Evolutionary conservation across 35 echinoderm and acorn worm genomes (phyloP).

Genomic region (Apostichopus japonicus): DNA sequence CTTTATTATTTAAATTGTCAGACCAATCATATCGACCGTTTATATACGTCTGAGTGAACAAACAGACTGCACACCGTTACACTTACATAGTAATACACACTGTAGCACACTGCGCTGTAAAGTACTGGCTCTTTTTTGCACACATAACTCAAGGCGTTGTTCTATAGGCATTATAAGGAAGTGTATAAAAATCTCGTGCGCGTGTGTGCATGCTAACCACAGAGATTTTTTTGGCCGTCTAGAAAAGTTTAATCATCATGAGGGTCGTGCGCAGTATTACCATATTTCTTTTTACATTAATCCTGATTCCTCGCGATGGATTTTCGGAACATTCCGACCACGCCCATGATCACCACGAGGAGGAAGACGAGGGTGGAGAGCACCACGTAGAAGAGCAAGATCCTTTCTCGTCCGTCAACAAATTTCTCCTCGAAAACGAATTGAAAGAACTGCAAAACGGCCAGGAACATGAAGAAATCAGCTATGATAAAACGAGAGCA

Average conservation of each 20-base stretch:
- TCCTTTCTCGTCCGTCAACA: not conserved
- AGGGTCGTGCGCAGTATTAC: conserved; percentile 31
- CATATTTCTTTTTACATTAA: not conserved
- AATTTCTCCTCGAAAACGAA: not conserved
- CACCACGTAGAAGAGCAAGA: not conserved
- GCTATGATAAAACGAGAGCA: not conserved
- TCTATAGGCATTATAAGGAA: too few relatives aligned
- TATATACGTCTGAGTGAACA: too few relatives aligned
- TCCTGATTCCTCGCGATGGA: not conserved
- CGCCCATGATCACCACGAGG: not conserved
- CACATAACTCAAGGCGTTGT: not conserved
- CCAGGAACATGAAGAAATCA: not conserved
- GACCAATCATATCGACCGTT: too few relatives aligned
- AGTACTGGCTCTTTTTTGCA: not conserved
- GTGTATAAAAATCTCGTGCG: too few relatives aligned
- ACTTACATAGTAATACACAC: not conserved
- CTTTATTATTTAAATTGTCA: too few relatives aligned
- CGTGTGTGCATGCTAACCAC: too few relatives aligned
- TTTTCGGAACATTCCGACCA: not conserved
- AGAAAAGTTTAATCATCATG: not conserved
- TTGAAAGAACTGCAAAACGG: not conserved
- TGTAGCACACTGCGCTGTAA: not conserved
- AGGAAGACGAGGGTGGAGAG: not conserved
- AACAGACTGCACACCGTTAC: too few relatives aligned
- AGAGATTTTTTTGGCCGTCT: too few relatives aligned